Conservation (phyloP, 1,140 invertebrate genomes). For the Uloborus diversus region DNA sequence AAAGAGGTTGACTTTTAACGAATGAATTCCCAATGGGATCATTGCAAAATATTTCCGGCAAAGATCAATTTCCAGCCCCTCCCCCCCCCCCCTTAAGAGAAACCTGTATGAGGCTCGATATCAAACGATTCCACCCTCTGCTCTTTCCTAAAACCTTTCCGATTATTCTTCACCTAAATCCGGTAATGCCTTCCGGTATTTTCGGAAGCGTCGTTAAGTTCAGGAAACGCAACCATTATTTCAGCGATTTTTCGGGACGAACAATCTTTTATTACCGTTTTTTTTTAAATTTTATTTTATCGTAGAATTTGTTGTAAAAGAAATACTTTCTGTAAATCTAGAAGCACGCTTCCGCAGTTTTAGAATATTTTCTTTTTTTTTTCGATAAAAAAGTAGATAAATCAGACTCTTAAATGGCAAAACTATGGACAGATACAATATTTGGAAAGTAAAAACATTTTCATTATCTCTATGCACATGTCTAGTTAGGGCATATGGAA, state of each 20-base stretch:
- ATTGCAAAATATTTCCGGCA: slow-evolving; percentile 42
- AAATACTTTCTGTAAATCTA: too few relatives aligned
- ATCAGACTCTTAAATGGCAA: too few relatives aligned
- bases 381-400: too few relatives aligned
- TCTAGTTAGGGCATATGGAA: too few relatives aligned
- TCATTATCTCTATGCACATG: too few relatives aligned
- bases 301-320: neutral
- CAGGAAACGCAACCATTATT: slow-evolving; percentile 48
- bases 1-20: slow-evolving; percentile 15
- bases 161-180: slow-evolving; percentile 51
- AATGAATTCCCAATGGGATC: slow-evolving; percentile 30
- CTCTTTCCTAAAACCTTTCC: slow-evolving; percentile 2
- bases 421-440: too few relatives aligned
- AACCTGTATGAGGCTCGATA: slow-evolving; percentile 8
- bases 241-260: neutral
- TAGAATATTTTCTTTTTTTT: too few relatives aligned
- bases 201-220: slow-evolving; percentile 45
- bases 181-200: slow-evolving; percentile 51
- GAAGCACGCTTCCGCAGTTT: too few relatives aligned
- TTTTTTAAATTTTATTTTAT: neutral
- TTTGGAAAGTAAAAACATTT: too few relatives aligned
- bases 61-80: slow-evolving; percentile 32
- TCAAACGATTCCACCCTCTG: slow-evolving; percentile 8
- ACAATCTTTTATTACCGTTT: neutral
- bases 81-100: neutral